A percentile compares a stretch with the other conserved stretches of the same genome.
Evolutionary conservation across 2,113 vertebrate genomes (phyloP).

Genomic region (Psilopsiagon aymara): DNA sequence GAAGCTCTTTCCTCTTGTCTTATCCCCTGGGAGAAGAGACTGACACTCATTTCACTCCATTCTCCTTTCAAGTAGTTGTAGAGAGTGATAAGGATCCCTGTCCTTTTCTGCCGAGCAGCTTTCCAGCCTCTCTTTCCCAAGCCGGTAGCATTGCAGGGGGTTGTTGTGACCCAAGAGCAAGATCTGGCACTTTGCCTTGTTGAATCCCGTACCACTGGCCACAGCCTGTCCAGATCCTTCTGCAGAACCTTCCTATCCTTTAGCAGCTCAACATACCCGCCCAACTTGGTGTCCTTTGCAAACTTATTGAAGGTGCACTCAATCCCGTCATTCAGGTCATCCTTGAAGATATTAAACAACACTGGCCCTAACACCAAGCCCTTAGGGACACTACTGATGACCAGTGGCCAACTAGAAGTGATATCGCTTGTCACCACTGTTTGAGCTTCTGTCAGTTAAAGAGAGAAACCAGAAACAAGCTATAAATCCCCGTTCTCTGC

Average conservation of each 20-base stretch:
- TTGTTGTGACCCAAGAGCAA: neutral
- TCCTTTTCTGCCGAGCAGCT: neutral
- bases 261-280: neutral
- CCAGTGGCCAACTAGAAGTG: neutral
- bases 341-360: neutral
- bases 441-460: neutral
- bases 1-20: neutral
- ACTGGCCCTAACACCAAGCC: neutral
- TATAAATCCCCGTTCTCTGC: neutral
- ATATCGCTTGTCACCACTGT: neutral
- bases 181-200: neutral
- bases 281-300: neutral
- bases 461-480: neutral
- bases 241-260: neutral
- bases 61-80: neutral
- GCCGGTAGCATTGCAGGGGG: neutral
- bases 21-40: neutral
- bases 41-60: neutral
- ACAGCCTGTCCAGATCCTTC: neutral
- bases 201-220: neutral
- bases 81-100: neutral
- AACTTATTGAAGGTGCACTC: neutral
- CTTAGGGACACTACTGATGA: neutral
- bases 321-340: neutral
- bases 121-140: neutral